Evolutionary conservation across 2,888 invertebrate genomes (phyloP).

Genomic region (Hololepta plana): DNA sequence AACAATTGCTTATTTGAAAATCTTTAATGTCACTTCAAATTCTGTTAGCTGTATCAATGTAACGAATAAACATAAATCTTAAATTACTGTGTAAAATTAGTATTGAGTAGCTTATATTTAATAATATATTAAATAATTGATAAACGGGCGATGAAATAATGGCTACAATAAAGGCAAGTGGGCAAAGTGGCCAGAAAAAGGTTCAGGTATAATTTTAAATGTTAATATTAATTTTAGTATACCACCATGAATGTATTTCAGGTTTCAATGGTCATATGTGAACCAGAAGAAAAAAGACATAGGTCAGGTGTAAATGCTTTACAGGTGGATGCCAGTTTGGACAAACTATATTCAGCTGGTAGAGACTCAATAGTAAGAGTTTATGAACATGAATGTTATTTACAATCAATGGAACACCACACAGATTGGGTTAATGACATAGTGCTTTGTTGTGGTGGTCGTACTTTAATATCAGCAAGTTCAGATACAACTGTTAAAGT

Average conservation of each 20-base stretch:
- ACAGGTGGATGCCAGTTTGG: conserved; percentile 75
- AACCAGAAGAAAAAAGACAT: conserved; percentile 86
- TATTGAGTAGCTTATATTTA: too few species aligned
- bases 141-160: too few species aligned
- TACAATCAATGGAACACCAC: conserved; percentile 98
- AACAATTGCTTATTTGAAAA: too few species aligned
- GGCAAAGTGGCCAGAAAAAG: conserved; percentile 26
- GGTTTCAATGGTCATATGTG: conserved; percentile 96
- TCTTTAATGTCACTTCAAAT: too few species aligned
- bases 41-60: too few species aligned
- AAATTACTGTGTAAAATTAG: too few species aligned
- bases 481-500: conserved; percentile 99
- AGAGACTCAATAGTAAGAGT: conserved; percentile 93
- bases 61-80: too few species aligned
- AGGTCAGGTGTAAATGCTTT: conserved; percentile 92
- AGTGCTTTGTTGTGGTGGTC: conserved; percentile 89
- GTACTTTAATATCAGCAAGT: conserved; percentile 95
- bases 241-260: conserved; percentile 29
- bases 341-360: conserved; percentile 88
- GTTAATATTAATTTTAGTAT: conserved; percentile 1
- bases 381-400: conserved; percentile 72
- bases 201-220: conserved; percentile 20
- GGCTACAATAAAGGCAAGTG: conserved; percentile 23
- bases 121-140: too few species aligned
- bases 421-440: conserved; percentile 99